These are phyloP conservation scores for Apodemia zela DNA, from an alignment of 2,888 invertebrate species.

Conservation along the genomic window DNA sequence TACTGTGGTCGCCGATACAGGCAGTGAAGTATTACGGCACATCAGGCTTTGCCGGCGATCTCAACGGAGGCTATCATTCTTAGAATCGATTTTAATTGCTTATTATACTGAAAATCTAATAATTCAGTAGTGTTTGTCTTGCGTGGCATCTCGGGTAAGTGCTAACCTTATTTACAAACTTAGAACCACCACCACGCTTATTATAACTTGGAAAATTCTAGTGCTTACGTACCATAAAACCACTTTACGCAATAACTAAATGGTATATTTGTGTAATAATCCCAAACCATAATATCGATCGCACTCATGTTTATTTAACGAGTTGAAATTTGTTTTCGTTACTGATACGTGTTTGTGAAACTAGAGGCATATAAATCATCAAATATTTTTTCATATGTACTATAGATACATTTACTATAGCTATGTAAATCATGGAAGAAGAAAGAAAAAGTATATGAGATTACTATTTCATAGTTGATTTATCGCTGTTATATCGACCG, in stretches of 20 bases:
- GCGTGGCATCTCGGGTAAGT: slow-evolving; percentile 39
- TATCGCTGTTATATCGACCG: background rate
- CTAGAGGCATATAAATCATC: background rate
- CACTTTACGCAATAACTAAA: slow-evolving; percentile 26
- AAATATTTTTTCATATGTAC: background rate
- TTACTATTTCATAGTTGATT: background rate
- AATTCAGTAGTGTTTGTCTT: slow-evolving; percentile 32
- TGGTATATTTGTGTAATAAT: slow-evolving; percentile 27
- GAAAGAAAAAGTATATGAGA: background rate
- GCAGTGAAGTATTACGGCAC: slow-evolving; percentile 63
- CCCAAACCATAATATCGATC: slow-evolving; percentile 28
- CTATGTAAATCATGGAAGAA: background rate
- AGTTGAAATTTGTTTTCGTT: background rate
- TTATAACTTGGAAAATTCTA: slow-evolving; percentile 51
- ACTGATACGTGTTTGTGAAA: background rate
- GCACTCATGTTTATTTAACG: slow-evolving; percentile 20
- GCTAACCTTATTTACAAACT: slow-evolving; percentile 25
- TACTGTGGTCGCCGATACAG: slow-evolving; percentile 64
- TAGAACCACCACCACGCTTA: slow-evolving; percentile 52
- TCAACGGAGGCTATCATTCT: slow-evolving; percentile 57
- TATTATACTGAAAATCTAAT: slow-evolving; percentile 13
- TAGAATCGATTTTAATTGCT: slow-evolving; percentile 26
- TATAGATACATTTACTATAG: background rate
- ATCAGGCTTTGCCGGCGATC: slow-evolving; percentile 67
- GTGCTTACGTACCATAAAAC: slow-evolving; percentile 31